These are phyloP conservation scores for Hoplodrina blanda DNA, from an alignment of 2,888 invertebrate genomes.

Conservation along the genomic window DNA sequence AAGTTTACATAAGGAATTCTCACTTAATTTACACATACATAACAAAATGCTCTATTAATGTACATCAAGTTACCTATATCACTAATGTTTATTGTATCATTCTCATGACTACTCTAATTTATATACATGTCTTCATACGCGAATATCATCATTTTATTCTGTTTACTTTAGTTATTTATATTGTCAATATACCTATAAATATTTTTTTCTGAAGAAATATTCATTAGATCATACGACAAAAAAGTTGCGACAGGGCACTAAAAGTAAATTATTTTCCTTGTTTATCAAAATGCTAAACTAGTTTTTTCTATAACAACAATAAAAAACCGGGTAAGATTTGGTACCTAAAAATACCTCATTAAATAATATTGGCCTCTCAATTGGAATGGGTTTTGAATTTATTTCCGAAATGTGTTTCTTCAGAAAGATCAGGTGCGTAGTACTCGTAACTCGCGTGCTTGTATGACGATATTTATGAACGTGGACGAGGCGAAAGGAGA, in stretches of 20 bases:
- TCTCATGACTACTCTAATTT: slow-evolving; percentile 69
- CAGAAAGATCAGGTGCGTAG: no score
- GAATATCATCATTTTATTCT: slow-evolving; percentile 52
- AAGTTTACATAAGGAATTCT: slow-evolving; percentile 37
- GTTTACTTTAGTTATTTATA: slow-evolving; percentile 27
- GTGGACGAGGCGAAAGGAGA: no score
- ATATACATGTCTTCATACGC: slow-evolving; percentile 40
- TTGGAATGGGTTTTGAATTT: no score
- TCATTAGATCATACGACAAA: neutral
- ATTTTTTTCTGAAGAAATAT: slow-evolving; percentile 4
- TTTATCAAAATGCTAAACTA: neutral
- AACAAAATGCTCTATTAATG: slow-evolving; percentile 27
- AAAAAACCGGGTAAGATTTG: no score
- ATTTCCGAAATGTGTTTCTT: no score
- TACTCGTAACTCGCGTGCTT: no score
- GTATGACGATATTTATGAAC: no score
- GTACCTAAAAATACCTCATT: no score
- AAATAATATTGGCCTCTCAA: no score
- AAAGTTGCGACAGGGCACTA: no score
- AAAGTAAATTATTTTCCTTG: neutral
- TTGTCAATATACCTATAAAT: slow-evolving; percentile 1
- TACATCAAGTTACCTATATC: slow-evolving; percentile 35
- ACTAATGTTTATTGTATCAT: slow-evolving; percentile 67
- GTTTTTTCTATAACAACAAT: neutral
- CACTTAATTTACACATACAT: slow-evolving; percentile 37